Evolutionary conservation across 2,888 invertebrate species (phyloP), one percentile per base, ranked within the genome.

Genomic region (Autographa pulchrina): DNA sequence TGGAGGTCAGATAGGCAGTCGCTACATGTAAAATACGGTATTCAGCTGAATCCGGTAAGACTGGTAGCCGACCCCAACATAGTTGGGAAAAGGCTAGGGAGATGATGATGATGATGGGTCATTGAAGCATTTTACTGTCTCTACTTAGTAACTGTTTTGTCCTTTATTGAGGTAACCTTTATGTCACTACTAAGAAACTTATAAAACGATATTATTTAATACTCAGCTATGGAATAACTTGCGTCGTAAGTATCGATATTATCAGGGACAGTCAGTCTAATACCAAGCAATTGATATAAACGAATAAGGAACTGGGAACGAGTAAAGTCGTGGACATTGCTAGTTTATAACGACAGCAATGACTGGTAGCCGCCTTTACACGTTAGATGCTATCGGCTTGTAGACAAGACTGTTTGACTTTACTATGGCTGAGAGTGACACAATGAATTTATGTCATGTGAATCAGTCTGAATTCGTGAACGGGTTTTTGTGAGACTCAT

Each of bases 341-440:
- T 77, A 72, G 65, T 72, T 74, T 75, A 73, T 75, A 79, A 68
- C 68, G 65, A 64, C 58, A 38, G 58, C 32, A 68, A 65, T 65
- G 72, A 77, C 75, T 77, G 66, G 61, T 72, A 71, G 70, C 70
- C 56, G 72, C 71, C 72, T 78, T 74, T 69, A 76, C 75, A 41
- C 32, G 41, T 31, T n/a, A 72, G 79, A 83, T 84, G 43, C 71
- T 73, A 83, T 84, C 84, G 18, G 9, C 43, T 77, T 81, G 82
- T 79, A 74, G 77, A 83, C 82, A 83, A 72, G 65, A 75, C 67
- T 60, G 38, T 68, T 80, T 66, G 77, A 80, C 63, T 80, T 62
- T 62, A 65, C 65, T 68, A 11, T 48, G 65, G 66, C 66, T 48
- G n/a, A 16, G 71, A 56, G 76, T 56, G 56, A 65, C 68, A 76